Evolutionary conservation across 2,888 invertebrate genomes (phyloP).

Genomic region (Pristionchus arcanus): DNA sequence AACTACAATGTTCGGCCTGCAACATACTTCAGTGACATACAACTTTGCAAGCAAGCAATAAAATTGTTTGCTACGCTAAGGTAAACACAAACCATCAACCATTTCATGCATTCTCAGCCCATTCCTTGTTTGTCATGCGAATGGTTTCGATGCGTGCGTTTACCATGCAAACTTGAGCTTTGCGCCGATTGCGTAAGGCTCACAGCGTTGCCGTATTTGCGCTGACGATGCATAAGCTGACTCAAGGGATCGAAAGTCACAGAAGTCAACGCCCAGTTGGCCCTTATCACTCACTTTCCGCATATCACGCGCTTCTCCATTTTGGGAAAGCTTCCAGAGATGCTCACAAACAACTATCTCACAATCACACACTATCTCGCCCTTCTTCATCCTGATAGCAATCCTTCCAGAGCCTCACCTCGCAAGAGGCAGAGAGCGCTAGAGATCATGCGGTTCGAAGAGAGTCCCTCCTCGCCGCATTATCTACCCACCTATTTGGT

Average conservation of each 20-base stretch:
- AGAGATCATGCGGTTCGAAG: not conserved
- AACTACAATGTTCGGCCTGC: too few relatives aligned
- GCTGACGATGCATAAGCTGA: slow-evolving; percentile 8
- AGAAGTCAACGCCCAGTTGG: slow-evolving; percentile 1
- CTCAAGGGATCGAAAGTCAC: not conserved
- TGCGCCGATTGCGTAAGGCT: not conserved
- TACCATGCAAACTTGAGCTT: not conserved
- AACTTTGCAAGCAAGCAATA: not conserved
- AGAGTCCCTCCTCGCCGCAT: not conserved
- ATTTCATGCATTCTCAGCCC: not conserved
- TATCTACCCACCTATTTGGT: not conserved
- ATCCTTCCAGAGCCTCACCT: slow-evolving; percentile 8
- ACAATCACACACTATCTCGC: not conserved
- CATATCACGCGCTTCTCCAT: slow-evolving; percentile 4
- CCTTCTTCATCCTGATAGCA: not conserved
- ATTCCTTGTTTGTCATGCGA: not conserved
- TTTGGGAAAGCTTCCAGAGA: not conserved
- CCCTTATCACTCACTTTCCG: not conserved
- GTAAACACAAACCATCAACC: too few relatives aligned
- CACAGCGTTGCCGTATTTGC: not conserved
- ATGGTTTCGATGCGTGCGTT: not conserved
- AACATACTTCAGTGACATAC: too few relatives aligned
- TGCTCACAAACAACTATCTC: not conserved
- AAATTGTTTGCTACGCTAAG: not conserved
- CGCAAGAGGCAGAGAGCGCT: not conserved